Evolutionary conservation across 2,113 vertebrate species (phyloP), one percentile per base, ranked within the genome.

Genomic region (Sisor rabdophorus): DNA sequence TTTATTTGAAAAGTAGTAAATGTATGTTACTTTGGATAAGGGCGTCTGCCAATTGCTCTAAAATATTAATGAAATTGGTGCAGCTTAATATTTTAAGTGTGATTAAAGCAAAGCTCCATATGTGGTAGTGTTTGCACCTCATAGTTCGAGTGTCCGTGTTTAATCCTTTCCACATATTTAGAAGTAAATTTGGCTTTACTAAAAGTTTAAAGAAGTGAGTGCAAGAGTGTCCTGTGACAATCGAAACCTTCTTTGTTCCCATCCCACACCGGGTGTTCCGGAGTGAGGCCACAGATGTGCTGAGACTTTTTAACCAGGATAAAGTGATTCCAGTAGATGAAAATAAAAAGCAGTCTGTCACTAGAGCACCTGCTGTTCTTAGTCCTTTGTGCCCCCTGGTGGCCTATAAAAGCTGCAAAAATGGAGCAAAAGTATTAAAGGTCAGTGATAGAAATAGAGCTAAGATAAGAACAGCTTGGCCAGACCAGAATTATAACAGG

Each of bases 331-430:
- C 24, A 11, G 44, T 48, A 68, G 44, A 50, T 11, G 16, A 52
- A 13, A 68, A 28, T 50, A 20, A 28, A 30, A 52, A 48, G 40
- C 22, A 10, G 10, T 32, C 16, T 40, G 28, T 11, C 11, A 1
- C 60, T 36, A 20, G 22, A 68, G 26, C 30, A 22, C 50, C 28
- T 54, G 28, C 19, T 71, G 50, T 54, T 20, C 69, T 71, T 20
- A 36, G 50, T 54, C 20, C 3, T 13, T 10, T 71, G 30, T 55
- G 17, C 69, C 69, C 69, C 52, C 69, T 71, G 69, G 52, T 71
- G 69, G 47, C 9, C 19, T 54, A 36, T 36, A 15, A 22, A 55
- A 54, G 52, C 30, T 55, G 19, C 30, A 12, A 55, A 55, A 55
- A 55, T 30, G 11, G 2, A 11, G 17, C 47, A 30, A 17, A 4